Base-by-base conservation (phyloP, 2,888 invertebrate species). In the Alloscopus bannaensis region DNA sequence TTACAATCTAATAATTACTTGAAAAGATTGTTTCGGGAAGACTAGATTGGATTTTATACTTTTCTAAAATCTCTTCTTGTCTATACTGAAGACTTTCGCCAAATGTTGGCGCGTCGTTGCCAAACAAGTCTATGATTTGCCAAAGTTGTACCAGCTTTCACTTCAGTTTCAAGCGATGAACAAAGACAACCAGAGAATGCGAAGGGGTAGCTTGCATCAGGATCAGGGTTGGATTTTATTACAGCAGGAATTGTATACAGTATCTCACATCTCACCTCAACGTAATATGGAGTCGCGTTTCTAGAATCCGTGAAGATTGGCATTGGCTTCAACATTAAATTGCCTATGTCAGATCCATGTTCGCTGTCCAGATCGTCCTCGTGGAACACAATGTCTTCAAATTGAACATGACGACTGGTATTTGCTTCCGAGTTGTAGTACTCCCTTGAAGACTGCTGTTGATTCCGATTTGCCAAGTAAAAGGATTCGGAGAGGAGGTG, bases 401-500 rank as follows among this genome's bases (percentile, higher is more conserved):
- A 70, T 0, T 28, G 42, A 28, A 70, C 59, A 28, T 70, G 70
- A 16, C 59, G 59, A 31, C 26, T 6, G 60, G 42, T 55, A 26
- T 40, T 40, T 1, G 18, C 29, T 47, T 16, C 36, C 6, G 16
- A 52, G 13, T 62, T 45, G n/a, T 29, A n/a, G 11, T 60, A 18
- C n/a, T n/a, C n/a, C n/a, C n/a, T n/a, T 55, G 6, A 13, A 20
- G n/a, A n/a, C 22, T 45, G 3, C n/a, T 29, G 13, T 29, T 59
- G 29, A 42, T n/a, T n/a, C n/a, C n/a, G n/a, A 42, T 60, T 42
- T 20, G 50, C 60, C 47, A 72, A 26, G 26, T 71, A 78, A 45
- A 75, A 79, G 2, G 81, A 81, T 22, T 72, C 65, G 18, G 73
- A 65, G 8, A 81, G 22, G 20, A 81, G 78, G 50, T 81, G 81